Evolutionary conservation across 2,113 vertebrate genomes (phyloP), one percentile per base, ranked within the genome.

Genomic region (Bufo bufo): DNA sequence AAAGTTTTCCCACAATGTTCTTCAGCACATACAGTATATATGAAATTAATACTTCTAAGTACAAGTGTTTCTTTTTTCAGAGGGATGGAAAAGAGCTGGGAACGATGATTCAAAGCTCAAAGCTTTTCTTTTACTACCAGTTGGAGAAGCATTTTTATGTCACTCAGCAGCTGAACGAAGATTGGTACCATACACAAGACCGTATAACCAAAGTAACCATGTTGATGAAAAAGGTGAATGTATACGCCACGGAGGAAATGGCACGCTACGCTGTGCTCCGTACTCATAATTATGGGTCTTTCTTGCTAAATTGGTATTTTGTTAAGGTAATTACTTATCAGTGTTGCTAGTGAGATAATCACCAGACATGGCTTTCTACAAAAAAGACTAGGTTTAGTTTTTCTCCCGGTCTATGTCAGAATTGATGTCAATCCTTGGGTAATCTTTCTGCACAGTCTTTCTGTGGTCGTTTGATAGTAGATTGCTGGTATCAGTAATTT

Each of bases 61-160:
- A 45, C 16, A 20, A 61, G 7, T 82, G 11, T 23, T 11, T 75
- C 33, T 33, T 33, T 33, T 49, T 45, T 20, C 77, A 89, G 82
- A 19, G 33, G 14, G 61, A 90, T 79, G 89, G 71, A 58, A 43
- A 80, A 45, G 49, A 86, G 0, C 19, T 90, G 85, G 84, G 61
- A 58, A 66, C 4, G 3, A 0, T 19, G 7, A 84, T n/a, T 45
- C 7, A 23, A 5, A 52, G 66, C n/a, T 63, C 50, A 20, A 63
- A 43, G 20, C 89, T 47, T 56, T 77, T 45, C 74, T 6, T 90
- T 23, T 83, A 84, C 82, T 77, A 77, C 20, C n/a, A 85, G 0
- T 8, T 61, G 69, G 84, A 80, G 13, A 59, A 77, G 0, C 87
- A 90, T 77, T 88, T 90, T 66, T 83, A 82, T 54, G 43, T 78